These are phyloP conservation scores for Oscheius sp. DNA, from an alignment of 2,888 invertebrate genomes.

Conservation along the genomic window DNA sequence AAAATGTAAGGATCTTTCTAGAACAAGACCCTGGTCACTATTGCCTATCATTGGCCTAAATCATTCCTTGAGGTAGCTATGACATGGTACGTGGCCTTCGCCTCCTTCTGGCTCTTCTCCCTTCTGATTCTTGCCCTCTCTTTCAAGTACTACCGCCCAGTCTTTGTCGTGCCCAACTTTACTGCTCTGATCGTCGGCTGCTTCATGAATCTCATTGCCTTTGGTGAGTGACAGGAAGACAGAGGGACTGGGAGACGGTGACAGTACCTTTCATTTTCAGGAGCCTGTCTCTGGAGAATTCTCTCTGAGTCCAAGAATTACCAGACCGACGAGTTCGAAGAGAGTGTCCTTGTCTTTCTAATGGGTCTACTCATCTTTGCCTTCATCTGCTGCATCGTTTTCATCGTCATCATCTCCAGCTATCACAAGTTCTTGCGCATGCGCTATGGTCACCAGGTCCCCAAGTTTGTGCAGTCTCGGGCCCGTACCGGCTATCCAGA, in stretches of 20 bases:
- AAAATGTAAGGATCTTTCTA: constrained; percentile 14
- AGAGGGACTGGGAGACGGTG: background rate
- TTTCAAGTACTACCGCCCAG: constrained; percentile 67
- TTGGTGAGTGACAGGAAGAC: constrained; percentile 42
- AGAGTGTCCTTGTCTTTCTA: constrained; percentile 52
- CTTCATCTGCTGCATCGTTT: constrained; percentile 53
- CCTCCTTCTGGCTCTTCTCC: constrained; percentile 64
- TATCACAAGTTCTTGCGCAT: constrained; percentile 57
- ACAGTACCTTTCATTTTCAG: constrained; percentile 31
- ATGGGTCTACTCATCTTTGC: constrained; percentile 61
- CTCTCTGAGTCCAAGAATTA: constrained; percentile 56
- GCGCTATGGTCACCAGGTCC: constrained; percentile 57
- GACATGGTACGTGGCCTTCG: constrained; percentile 64
- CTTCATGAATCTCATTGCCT: constrained; percentile 63
- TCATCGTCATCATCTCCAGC: constrained; percentile 54
- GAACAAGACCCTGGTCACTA: constrained; percentile 47
- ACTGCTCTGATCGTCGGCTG: constrained; percentile 61
- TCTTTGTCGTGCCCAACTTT: constrained; percentile 66
- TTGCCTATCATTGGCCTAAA: constrained; percentile 58
- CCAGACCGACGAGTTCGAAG: constrained; percentile 56
- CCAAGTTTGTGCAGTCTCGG: constrained; percentile 51
- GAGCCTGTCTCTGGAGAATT: constrained; percentile 52
- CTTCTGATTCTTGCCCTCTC: constrained; percentile 61
- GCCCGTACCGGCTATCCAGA: constrained; percentile 58
- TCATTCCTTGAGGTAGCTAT: constrained; percentile 63